phyloP scores from a whole-genome alignment of 2,888 invertebrate species.

The Heliconius ismenius region DNA sequence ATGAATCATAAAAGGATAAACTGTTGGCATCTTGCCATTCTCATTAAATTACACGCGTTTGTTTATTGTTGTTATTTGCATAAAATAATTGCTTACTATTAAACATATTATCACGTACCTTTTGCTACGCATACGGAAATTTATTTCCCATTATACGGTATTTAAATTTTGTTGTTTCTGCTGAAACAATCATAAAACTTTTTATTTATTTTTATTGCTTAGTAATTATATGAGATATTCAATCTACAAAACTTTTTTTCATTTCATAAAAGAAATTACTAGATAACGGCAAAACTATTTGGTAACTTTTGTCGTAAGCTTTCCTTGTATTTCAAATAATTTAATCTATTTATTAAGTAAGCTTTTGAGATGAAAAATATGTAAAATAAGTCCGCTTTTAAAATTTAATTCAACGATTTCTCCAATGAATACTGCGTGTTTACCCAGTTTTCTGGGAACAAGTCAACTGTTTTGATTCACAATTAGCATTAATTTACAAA shows the following conservation, averaged over 20 bases:
- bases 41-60: constrained; percentile 44
- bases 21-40: constrained; percentile 45
- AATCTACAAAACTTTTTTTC: no score
- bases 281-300: no score
- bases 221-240: no score
- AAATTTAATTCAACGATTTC: neutral
- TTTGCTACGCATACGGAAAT: constrained; percentile 28
- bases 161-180: no score
- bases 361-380: neutral
- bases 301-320: neutral
- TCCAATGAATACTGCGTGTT: neutral
- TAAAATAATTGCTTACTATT: constrained; percentile 44
- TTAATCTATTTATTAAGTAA: neutral
- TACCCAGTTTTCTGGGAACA: constrained; percentile 30
- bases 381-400: neutral
- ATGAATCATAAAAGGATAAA: constrained; percentile 45
- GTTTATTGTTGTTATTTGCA: constrained; percentile 42
- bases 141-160: constrained; percentile 4
- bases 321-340: no score
- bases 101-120: constrained; percentile 33
- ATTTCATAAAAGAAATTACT: no score
- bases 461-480: constrained; percentile 42
- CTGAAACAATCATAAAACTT: no score
- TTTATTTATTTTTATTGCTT: no score
- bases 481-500: constrained; percentile 49